Evolutionary conservation across 2,888 invertebrate genomes (phyloP).

Genomic region (Xestobium rufovillosum): DNA sequence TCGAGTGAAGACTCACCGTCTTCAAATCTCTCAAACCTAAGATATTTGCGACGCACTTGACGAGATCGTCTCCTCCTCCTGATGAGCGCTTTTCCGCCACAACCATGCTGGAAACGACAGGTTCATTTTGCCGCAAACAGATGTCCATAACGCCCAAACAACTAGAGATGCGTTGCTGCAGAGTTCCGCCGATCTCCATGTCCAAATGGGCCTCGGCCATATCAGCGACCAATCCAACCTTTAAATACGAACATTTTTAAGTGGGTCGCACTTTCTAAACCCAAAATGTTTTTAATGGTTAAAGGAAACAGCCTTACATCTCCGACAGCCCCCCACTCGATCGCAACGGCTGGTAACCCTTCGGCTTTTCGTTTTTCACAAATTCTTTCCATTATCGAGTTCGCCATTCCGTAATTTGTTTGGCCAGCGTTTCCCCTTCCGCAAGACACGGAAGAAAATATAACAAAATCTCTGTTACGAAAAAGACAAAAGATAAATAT

Average conservation of each 20-base stretch:
- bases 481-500: no score
- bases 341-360: constrained; percentile 71
- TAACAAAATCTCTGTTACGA: constrained; percentile 63
- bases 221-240: constrained; percentile 61
- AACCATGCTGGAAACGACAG: constrained; percentile 76
- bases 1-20: constrained; percentile 60
- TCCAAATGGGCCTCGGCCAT: constrained; percentile 42
- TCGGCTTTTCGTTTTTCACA: constrained; percentile 64
- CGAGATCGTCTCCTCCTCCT: constrained; percentile 56
- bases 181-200: constrained; percentile 51
- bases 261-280: not conserved
- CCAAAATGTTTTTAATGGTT: no score
- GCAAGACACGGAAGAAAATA: constrained; percentile 87
- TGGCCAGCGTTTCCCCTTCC: constrained; percentile 90
- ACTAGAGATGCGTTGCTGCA: constrained; percentile 59
- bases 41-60: constrained; percentile 58
- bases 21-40: constrained; percentile 64
- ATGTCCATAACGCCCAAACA: constrained; percentile 57
- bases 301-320: constrained; percentile 75
- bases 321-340: constrained; percentile 92
- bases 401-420: constrained; percentile 84
- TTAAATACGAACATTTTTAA: constrained; percentile 1
- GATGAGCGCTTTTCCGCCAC: constrained; percentile 73
- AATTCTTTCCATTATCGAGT: constrained; percentile 84
- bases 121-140: constrained; percentile 58